Percentiles rank a stretch among this genome's conserved stretches.
Conservation (phyloP, 2,888 invertebrate genomes). For the Xiphydria camelus region DNA sequence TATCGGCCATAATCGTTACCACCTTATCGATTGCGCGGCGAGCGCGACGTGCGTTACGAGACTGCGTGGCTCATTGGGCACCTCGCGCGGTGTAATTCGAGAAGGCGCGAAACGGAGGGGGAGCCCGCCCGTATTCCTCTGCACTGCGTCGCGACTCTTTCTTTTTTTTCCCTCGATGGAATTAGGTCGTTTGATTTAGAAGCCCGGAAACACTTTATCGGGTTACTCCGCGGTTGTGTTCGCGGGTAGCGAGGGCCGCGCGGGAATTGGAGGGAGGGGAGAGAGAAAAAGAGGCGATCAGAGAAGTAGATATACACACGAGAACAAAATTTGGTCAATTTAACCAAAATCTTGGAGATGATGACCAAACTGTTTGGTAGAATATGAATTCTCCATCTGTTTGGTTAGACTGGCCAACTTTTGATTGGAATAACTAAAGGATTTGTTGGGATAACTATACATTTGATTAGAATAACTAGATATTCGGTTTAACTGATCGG, state of each 20-base stretch:
- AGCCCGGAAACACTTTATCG: conserved; percentile 36
- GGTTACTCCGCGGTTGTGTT: no score
- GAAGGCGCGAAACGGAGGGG: conserved; percentile 19
- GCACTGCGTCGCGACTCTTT: conserved; percentile 14
- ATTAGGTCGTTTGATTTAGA: conserved; percentile 45
- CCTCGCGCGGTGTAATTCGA: conserved; percentile 44
- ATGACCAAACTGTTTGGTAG: no score
- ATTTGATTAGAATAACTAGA: no score
- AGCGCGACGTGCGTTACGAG: conserved; percentile 30
- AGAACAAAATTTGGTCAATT: no score
- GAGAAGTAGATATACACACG: no score
- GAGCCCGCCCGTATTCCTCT: background rate
- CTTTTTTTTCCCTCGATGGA: conserved; percentile 36
- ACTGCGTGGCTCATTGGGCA: conserved; percentile 43
- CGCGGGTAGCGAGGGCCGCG: conserved; percentile 26
- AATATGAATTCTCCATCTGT: no score
- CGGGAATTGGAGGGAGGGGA: conserved; percentile 4
- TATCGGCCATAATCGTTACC: conserved; percentile 6
- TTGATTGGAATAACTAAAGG: no score
- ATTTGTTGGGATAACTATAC: no score
- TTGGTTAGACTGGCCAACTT: no score
- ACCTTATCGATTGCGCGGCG: conserved; percentile 25
- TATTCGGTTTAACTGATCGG: no score
- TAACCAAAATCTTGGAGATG: no score
- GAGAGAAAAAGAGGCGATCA: background rate